Evolutionary conservation across 2,113 vertebrate genomes (phyloP).

Genomic region (Isichthys henryi): DNA sequence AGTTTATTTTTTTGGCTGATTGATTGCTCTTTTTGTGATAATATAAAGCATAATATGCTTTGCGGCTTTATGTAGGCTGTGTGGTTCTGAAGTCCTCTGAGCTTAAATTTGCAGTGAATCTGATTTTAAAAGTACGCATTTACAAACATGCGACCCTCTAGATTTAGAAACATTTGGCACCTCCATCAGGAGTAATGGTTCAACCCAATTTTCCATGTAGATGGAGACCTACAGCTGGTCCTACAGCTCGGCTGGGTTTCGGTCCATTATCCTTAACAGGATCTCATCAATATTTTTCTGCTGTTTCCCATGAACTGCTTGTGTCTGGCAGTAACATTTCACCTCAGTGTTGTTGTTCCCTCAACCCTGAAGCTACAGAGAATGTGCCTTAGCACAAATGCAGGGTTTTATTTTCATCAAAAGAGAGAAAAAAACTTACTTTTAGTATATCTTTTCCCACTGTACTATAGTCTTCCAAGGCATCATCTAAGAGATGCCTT

Average conservation of each 20-base stretch:
- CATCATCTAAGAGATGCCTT: background rate
- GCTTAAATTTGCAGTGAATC: background rate
- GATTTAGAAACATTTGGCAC: background rate
- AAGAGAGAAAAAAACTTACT: background rate
- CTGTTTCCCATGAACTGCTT: background rate
- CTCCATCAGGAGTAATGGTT: background rate
- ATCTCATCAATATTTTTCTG: background rate
- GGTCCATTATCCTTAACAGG: background rate
- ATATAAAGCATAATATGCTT: background rate
- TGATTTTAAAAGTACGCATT: background rate
- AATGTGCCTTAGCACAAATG: background rate
- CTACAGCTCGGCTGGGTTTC: background rate
- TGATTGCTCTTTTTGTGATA: background rate
- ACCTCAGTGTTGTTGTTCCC: background rate
- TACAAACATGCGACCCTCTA: background rate
- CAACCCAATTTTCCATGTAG: background rate
- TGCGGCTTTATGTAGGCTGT: background rate
- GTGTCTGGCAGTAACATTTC: background rate
- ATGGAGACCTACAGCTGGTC: background rate
- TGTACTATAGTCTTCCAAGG: background rate
- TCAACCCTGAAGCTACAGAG: background rate
- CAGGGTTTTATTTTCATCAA: background rate
- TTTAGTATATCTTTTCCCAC: background rate
- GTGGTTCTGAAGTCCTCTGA: background rate
- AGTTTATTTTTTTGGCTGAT: background rate